These are phyloP conservation scores for Dysmachus trigonus DNA, from an alignment of 2,888 invertebrate species.

Conservation along the genomic window DNA sequence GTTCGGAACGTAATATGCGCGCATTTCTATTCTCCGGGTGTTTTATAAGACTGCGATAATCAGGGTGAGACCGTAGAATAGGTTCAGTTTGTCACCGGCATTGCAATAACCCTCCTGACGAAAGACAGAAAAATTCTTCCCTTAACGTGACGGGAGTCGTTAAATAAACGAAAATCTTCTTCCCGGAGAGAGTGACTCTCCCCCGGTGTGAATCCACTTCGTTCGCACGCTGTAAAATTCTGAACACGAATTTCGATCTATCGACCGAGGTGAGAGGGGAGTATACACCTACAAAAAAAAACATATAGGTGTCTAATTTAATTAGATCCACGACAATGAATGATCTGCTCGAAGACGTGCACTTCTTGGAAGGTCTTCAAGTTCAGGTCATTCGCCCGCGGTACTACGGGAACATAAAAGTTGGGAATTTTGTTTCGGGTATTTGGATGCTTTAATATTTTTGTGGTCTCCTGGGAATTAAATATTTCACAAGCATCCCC, in stretches of 20 bases:
- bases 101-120: not conserved
- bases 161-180: not conserved
- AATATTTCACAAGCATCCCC: not conserved
- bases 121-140: not conserved
- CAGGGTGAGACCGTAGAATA: not conserved
- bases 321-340: not conserved
- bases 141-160: not conserved
- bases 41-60: not conserved
- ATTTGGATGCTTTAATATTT: not conserved
- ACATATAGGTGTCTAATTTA: not conserved
- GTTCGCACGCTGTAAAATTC: not conserved
- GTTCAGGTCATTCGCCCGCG: not conserved
- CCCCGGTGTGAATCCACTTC: not conserved
- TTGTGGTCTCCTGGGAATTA: not conserved
- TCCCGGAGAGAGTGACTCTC: not conserved
- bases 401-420: not conserved
- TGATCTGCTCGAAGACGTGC: not conserved
- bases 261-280: not conserved
- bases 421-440: not conserved
- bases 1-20: not conserved
- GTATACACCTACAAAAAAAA: not conserved
- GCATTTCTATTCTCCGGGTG: not conserved
- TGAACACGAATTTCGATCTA: not conserved
- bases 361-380: not conserved
- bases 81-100: not conserved